Conservation (phyloP, 2,888 invertebrate genomes). For the Macrophya annulata region DNA sequence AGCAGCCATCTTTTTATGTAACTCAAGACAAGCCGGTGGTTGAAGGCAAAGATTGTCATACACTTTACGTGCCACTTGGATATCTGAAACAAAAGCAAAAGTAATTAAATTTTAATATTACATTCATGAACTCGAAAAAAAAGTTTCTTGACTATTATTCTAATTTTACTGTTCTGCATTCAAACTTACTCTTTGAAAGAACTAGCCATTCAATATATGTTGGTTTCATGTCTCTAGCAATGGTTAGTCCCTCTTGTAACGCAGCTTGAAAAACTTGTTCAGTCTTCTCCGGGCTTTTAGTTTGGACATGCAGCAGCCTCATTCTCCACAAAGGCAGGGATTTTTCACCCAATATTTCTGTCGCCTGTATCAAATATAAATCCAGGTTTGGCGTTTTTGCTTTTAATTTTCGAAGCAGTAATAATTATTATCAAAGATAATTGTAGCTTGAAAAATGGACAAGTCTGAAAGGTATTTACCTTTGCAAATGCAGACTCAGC, state of each 20-base stretch:
- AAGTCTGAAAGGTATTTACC: constrained; percentile 60
- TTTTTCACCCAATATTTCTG: constrained; percentile 75
- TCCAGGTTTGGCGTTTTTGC: not conserved
- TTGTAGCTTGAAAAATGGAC: not conserved
- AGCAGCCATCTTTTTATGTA: constrained; percentile 84
- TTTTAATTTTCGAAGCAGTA: not conserved
- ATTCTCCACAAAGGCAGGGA: constrained; percentile 80
- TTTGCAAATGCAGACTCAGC: constrained; percentile 78
- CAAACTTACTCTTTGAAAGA: constrained; percentile 74
- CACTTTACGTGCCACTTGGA: constrained; percentile 83
- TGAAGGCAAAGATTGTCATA: constrained; percentile 83
- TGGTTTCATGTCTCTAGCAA: constrained; percentile 82
- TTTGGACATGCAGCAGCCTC: constrained; percentile 75
- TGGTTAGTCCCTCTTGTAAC: constrained; percentile 80
- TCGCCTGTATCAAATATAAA: constrained; percentile 68
- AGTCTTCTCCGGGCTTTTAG: constrained; percentile 74
- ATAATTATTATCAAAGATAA: not conserved
- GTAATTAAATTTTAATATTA: not conserved
- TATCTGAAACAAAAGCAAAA: constrained; percentile 71
- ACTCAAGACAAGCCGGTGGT: constrained; percentile 83
- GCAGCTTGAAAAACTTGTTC: constrained; percentile 79
- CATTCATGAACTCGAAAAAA: not conserved
- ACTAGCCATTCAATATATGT: constrained; percentile 84
- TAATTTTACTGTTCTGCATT: not conserved
- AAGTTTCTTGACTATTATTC: not conserved